Evolutionary conservation across 2,113 vertebrate species (phyloP), one percentile per base, ranked within the genome.

Genomic region (Lathamus discolor): DNA sequence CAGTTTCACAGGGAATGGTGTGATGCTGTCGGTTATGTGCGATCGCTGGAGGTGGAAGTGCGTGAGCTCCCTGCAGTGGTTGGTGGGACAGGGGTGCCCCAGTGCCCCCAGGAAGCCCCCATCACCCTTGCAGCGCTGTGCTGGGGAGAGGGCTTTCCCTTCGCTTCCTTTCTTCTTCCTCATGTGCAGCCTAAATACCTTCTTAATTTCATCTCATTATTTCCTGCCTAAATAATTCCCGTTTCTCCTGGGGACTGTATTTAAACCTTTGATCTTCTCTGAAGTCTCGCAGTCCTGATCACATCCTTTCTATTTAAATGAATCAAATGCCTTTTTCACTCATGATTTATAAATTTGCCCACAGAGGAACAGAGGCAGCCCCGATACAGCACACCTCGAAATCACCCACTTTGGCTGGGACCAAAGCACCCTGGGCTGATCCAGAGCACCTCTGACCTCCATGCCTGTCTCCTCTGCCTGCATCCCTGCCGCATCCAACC

Each of bases 231-330:
- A 97, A 95, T 97, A 94, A 94, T 93, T 97, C 92, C 70, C 0
- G 0, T 94, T 91, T 72, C 93, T 94, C 86, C 91, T 54, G 89
- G 77, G 96, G 37, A 85, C 70, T 1, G 0, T 70, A 24, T 95
- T 96, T 87, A 96, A 97, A 92, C 92, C 96, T 96, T 96, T 97
- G 96, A 96, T 97, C 96, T 96, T 88, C 86, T 94, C 93, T 89
- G 95, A 96, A 82, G 93, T 83, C 93, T 93, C 70, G 13, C 64
- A 66, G 70, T 94, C 95, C 88, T 76, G 76, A 86, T 93, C 74
- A 44, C 80, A 2, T 93, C 88, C 86, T 93, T 89, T 92, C 92
- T 89, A 37, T 87, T 92, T 82, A 85, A 95, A 91, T 85, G 49
- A 93, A 94, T 87, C 93, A 91, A 94, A 85, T 59, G 46, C 49